phyloP scores from a whole-genome alignment of 2,113 vertebrate species.

The Istiophorus platypterus region DNA sequence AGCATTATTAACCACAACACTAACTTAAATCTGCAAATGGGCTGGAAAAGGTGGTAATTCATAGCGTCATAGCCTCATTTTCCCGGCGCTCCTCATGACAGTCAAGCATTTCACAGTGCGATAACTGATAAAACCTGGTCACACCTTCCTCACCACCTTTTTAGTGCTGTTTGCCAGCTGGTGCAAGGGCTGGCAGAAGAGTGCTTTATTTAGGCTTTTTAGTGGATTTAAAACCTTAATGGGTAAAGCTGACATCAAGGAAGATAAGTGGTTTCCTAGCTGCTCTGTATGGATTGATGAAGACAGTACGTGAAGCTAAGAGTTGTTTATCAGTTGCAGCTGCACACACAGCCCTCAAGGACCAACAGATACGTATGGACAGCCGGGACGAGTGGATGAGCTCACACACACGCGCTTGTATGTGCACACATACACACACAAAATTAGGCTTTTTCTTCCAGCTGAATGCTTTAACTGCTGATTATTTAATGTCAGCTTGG shows the following conservation, averaged over 20 bases:
- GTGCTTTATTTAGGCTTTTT: constrained; percentile 55
- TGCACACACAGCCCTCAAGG: constrained; percentile 30
- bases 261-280: constrained; percentile 67
- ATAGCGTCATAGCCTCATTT: constrained; percentile 32
- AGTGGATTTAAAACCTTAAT: constrained; percentile 67
- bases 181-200: not conserved
- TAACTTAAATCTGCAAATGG: constrained; percentile 63
- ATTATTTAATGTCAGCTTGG: constrained; percentile 47
- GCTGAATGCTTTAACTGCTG: constrained; percentile 37
- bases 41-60: constrained; percentile 63
- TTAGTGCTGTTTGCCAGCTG: constrained; percentile 50
- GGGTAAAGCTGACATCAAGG: constrained; percentile 49
- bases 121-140: constrained; percentile 33
- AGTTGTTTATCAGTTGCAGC: constrained; percentile 63
- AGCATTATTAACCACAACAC: constrained; percentile 39
- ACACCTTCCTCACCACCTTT: constrained; percentile 16
- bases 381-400: constrained; percentile 3
- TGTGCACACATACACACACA: constrained; percentile 12
- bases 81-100: constrained; percentile 8
- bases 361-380: constrained; percentile 34
- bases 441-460: constrained; percentile 40
- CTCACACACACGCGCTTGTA: constrained; percentile 9
- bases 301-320: constrained; percentile 54
- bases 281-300: constrained; percentile 55
- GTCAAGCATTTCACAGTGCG: constrained; percentile 35